Percentiles rank a stretch among this genome's conserved stretches.
These are phyloP conservation scores for Hypotaenidia okinawae DNA, from an alignment of 2,797 vertebrate genomes.

Conservation along the genomic window DNA sequence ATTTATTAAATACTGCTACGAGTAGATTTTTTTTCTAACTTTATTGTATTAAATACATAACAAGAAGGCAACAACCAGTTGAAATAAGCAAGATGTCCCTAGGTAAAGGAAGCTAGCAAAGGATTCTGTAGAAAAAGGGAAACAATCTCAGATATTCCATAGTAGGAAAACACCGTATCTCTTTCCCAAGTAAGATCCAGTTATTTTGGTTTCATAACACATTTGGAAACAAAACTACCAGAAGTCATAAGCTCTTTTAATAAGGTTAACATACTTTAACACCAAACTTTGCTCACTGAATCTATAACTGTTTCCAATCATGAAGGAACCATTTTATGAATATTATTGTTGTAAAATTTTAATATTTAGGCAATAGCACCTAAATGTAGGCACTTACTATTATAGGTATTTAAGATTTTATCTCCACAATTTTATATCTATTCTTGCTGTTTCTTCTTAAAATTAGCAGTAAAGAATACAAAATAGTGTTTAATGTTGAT, in stretches of 20 bases:
- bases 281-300: background rate
- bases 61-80: background rate
- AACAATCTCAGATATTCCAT: background rate
- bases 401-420: background rate
- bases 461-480: background rate
- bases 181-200: accelerated
- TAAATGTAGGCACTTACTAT: background rate
- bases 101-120: background rate
- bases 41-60: background rate
- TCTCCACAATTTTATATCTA: background rate
- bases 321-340: background rate
- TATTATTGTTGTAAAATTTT: background rate
- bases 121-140: background rate
- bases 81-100: background rate
- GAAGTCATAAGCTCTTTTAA: background rate
- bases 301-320: background rate
- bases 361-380: background rate
- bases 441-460: background rate
- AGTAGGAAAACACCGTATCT: background rate
- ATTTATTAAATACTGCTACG: background rate
- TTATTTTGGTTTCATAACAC: background rate
- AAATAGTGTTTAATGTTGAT: background rate
- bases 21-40: background rate
- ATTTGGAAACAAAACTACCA: background rate
- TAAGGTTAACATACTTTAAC: background rate